Evolutionary conservation across 2,797 vertebrate genomes (phyloP), one percentile per base, ranked within the genome.

Genomic region (Aeoliscus strigatus): DNA sequence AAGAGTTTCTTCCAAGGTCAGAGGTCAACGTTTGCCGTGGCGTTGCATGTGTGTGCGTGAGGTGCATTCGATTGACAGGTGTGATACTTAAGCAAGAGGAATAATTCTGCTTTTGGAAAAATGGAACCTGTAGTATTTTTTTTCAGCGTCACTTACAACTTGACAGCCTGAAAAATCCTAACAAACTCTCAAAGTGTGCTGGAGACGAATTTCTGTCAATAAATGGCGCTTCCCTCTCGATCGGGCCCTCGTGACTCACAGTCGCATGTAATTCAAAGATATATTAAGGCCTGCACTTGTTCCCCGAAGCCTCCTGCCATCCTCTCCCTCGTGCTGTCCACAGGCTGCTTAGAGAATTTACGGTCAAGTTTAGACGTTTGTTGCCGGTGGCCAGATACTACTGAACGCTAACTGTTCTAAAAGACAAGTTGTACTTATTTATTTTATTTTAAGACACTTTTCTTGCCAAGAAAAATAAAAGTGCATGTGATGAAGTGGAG

Each of bases 1-100:
- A 97, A 94, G 83, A 96, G 92, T 72, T 98, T 96, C 90, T 98
- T 97, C 80, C 91, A 93, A 91, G 29, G 41, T 33, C 1, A 9
- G 32, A 37, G 12, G 25, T 9, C 39, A 7, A 11, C 16, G 23
- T 33, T 53, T 48, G 9, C 12, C 14, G 26, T 2, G 37, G 9
- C 12, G n/a, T n/a, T n/a, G n/a, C n/a, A n/a, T n/a, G n/a, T n/a
- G n/a, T n/a, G n/a, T n/a, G n/a, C n/a, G n/a, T n/a, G n/a, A n/a
- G n/a, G n/a, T n/a, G n/a, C n/a, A n/a, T n/a, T n/a, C n/a, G n/a
- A n/a, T n/a, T n/a, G n/a, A n/a, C 18, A 21, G 18, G 3, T 3
- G 18, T 21, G 18, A 21, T 21, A 6, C 3, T 21, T 21, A 21
- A 3, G 18, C 18, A 3, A 3, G 3, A 21, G 18, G 6, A 21